Evolutionary conservation across 2,797 vertebrate species (phyloP).

Genomic region (Sebastes hubbsi): DNA sequence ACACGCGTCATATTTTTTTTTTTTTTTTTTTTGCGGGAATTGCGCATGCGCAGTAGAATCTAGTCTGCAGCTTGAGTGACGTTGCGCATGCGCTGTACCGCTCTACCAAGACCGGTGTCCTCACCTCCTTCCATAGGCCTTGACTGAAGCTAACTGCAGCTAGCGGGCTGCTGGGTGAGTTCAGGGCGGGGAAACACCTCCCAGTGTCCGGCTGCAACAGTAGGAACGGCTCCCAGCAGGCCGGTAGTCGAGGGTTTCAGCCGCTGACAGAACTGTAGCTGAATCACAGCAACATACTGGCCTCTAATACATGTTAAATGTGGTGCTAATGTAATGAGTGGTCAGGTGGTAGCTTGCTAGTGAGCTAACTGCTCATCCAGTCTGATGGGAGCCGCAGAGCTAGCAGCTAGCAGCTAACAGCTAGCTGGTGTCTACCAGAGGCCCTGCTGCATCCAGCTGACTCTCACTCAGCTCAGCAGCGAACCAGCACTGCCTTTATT

Average conservation of each 20-base stretch:
- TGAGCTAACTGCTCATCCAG: not conserved
- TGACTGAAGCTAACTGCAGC: slow-evolving; percentile 1
- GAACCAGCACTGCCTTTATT: too few species aligned
- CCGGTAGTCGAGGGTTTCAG: not conserved
- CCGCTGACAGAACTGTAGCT: not conserved
- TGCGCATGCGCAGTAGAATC: too few species aligned
- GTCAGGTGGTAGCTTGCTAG: not conserved
- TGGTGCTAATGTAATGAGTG: accelerated
- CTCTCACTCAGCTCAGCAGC: not conserved
- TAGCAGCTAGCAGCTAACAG: not conserved
- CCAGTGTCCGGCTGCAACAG: not conserved
- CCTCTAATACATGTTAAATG: accelerated
- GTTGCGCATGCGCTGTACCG: too few species aligned
- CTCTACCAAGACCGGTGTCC: too few species aligned
- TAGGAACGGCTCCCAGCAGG: too few species aligned
- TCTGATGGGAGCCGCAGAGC: not conserved
- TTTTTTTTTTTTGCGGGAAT: too few species aligned
- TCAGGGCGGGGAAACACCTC: slow-evolving; percentile 58
- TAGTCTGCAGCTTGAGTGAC: too few species aligned
- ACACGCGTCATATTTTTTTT: too few species aligned
- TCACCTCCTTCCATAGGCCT: too few species aligned
- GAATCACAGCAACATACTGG: accelerated
- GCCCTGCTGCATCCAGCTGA: slow-evolving; percentile 22
- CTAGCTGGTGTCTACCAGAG: not conserved
- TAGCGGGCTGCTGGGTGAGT: not conserved